Conservation (phyloP, 1,140 invertebrate species). For the Pemphigus obesinymphae region DNA sequence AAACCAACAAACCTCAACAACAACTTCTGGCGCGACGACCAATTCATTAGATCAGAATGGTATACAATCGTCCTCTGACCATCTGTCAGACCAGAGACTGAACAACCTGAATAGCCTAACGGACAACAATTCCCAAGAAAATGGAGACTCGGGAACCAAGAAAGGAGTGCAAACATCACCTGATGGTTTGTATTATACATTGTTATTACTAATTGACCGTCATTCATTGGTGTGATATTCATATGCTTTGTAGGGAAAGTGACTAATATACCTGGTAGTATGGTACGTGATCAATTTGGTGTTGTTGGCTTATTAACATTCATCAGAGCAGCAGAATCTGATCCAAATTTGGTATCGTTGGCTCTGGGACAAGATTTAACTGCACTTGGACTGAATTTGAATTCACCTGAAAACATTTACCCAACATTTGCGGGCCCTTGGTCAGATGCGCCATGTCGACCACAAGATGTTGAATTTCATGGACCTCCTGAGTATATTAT, state of each 20-base stretch:
- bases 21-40: constrained; percentile 18
- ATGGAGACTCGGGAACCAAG: constrained; percentile 56
- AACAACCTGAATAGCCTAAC: constrained; percentile 36
- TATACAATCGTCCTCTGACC: constrained; percentile 27
- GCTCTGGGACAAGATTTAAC: constrained; percentile 96
- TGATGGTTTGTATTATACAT: constrained; percentile 64
- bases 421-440: constrained; percentile 97
- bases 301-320: constrained; percentile 97
- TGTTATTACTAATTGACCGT: neutral
- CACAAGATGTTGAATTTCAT: constrained; percentile 98
- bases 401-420: constrained; percentile 93
- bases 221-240: neutral
- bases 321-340: constrained; percentile 93
- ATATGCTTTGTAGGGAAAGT: constrained; percentile 67
- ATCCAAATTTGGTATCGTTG: constrained; percentile 89
- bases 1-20: constrained; percentile 26
- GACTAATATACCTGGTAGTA: constrained; percentile 94
- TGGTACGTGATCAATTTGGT: constrained; percentile 99
- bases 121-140: constrained; percentile 41
- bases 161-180: constrained; percentile 88
- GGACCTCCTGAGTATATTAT: constrained; percentile 98
- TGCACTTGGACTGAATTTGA: constrained; percentile 93
- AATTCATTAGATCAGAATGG: constrained; percentile 37
- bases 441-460: constrained; percentile 93
- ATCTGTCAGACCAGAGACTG: constrained; percentile 33